A percentile compares a stretch with the other conserved stretches of the same genome.
Evolutionary conservation across 2,888 invertebrate genomes (phyloP).

Genomic region (Phalera bucephala): DNA sequence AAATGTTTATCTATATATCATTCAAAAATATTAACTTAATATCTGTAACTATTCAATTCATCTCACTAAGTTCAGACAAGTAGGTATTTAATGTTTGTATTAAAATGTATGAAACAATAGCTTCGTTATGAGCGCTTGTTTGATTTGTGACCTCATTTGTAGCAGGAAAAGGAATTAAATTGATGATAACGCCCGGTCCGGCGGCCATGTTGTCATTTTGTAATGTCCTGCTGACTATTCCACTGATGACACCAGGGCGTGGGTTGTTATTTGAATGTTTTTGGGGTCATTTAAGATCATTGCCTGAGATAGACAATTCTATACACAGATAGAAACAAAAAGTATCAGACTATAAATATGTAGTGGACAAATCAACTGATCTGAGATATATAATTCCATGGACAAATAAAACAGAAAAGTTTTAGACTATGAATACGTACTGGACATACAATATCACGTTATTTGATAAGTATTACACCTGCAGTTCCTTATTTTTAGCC

Average conservation of each 20-base stretch:
- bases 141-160: slow-evolving; percentile 78
- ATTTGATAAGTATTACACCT: no score
- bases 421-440: no score
- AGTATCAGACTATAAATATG: no score
- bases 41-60: slow-evolving; percentile 19
- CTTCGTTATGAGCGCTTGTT: slow-evolving; percentile 49
- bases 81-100: slow-evolving; percentile 15
- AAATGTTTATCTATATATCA: slow-evolving; percentile 1
- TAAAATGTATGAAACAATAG: slow-evolving; percentile 28
- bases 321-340: no score
- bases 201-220: slow-evolving; percentile 53
- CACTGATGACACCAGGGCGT: slow-evolving; percentile 25
- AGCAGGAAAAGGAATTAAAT: slow-evolving; percentile 77
- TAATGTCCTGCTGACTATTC: slow-evolving; percentile 27
- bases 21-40: neutral
- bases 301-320: neutral
- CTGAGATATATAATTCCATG: no score
- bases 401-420: no score
- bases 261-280: slow-evolving; percentile 12
- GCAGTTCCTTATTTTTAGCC: no score
- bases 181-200: slow-evolving; percentile 63
- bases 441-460: no score
- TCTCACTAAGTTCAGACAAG: slow-evolving; percentile 18
- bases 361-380: no score
- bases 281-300: neutral